Conservation (phyloP, 2,888 invertebrate species). For the Tanypteryx hageni region DNA sequence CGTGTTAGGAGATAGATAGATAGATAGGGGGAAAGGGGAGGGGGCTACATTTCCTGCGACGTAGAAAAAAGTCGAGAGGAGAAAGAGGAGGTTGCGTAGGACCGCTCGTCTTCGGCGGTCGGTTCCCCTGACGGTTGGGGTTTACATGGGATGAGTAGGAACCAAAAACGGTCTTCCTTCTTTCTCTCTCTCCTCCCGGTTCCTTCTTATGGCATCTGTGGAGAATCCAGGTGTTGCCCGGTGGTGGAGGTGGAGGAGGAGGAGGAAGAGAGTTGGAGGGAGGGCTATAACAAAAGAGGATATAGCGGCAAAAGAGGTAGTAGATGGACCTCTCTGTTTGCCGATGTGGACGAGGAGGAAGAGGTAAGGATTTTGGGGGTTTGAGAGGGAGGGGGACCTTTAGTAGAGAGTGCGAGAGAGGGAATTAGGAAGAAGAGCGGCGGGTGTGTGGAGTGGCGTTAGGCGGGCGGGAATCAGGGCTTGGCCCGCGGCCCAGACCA, state of each 20-base stretch:
- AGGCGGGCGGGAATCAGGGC: background rate
- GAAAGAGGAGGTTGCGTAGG: background rate
- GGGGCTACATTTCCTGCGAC: background rate
- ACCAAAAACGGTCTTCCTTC: constrained; percentile 7
- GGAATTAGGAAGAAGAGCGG: constrained; percentile 2
- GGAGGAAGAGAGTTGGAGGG: background rate
- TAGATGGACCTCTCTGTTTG: background rate
- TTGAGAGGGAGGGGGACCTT: background rate
- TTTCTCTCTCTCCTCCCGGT: constrained; percentile 3
- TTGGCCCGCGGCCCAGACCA: background rate
- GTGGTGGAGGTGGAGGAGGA: constrained; percentile 1
- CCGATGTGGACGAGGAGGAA: background rate
- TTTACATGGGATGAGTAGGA: constrained; percentile 13
- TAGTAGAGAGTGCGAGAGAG: background rate
- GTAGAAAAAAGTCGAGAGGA: background rate
- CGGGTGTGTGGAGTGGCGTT: background rate
- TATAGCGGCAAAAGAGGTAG: background rate
- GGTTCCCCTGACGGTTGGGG: background rate
- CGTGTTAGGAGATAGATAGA: background rate
- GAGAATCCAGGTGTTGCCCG: constrained; percentile 44
- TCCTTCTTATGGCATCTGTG: constrained; percentile 51
- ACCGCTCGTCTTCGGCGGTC: background rate
- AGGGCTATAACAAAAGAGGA: constrained; percentile 7
- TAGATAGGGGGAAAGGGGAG: no score
- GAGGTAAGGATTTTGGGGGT: background rate